Base-by-base conservation (phyloP, 2,113 vertebrate species). In the Labeo rohita region DNA sequence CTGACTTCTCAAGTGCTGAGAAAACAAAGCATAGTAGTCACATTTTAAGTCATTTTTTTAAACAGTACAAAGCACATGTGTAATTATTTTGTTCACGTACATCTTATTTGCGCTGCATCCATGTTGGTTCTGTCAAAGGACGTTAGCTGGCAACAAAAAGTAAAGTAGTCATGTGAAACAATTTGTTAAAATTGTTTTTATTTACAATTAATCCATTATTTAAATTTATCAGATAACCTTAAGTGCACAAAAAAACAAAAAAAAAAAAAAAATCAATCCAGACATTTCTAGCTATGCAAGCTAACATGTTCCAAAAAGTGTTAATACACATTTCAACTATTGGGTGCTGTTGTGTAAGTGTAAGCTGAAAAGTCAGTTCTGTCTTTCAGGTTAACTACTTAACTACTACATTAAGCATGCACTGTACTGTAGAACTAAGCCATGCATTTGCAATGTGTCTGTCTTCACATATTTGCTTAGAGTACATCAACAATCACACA, bases 61-160 rank as follows among this genome's bases (percentile, higher is more conserved):
- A 45, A 13, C 3, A 10, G 8, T 1, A 12, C 3, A 5, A 6
- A 18, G 5, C 18, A 80, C 72, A 65, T 39, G 50, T 16, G 6
- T 81, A 4, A 34, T 8, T 28, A 54, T 81, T 89, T 54, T 2
- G 73, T 49, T 84, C 52, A 92, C 93, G 89, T 91, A 99, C 98
- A 98, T 98, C 98, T 95, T 90, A 98, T 97, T 94, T 96, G 99
- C 52, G 96, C 96, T 21, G 96, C 95, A 72, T 99, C 98, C 0
- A 96, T 96, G 86, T 93, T 97, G 47, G 92, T 92, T 93, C 98
- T 95, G 93, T 99, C 98, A 92, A 99, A 99, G 0, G 98, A 97
- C 0, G 97, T 99, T 85, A 99, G 94, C 98, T 99, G 89, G 87
- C 90, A 83, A 70, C 2, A 23, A 54, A 88, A 49, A 39, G 34